Conservation (phyloP, 2,888 invertebrate genomes). For the Melanostoma mellinum region DNA sequence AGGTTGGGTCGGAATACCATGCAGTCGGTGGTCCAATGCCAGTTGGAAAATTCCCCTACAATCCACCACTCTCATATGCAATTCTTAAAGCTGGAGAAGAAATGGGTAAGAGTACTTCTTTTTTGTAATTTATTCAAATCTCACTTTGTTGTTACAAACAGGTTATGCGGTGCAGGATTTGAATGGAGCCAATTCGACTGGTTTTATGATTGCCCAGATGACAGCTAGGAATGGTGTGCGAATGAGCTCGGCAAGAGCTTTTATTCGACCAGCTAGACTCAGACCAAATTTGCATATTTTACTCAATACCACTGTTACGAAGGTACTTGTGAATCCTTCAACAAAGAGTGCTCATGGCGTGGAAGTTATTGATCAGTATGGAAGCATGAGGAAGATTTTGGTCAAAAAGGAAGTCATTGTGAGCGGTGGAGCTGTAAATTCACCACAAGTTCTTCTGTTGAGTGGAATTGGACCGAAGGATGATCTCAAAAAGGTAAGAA, state of each 20-base stretch:
- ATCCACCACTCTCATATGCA: constrained; percentile 90
- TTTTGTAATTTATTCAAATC: neutral
- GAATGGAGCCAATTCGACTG: constrained; percentile 91
- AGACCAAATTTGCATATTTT: constrained; percentile 92
- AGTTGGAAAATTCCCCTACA: constrained; percentile 92
- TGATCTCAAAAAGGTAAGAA: constrained; percentile 84
- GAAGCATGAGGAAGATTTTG: constrained; percentile 84
- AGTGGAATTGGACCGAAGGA: constrained; percentile 93
- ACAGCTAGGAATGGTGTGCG: constrained; percentile 93
- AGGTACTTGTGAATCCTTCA: constrained; percentile 88
- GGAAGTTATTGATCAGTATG: constrained; percentile 83
- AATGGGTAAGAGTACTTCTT: constrained; percentile 83
- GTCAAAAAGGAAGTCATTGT: constrained; percentile 92
- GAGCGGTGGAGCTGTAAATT: constrained; percentile 93
- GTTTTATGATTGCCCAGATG: constrained; percentile 94
- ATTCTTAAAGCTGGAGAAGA: constrained; percentile 90
- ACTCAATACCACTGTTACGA: constrained; percentile 91
- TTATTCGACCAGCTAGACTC: constrained; percentile 89
- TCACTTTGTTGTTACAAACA: constrained; percentile 76
- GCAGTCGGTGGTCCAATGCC: constrained; percentile 90
- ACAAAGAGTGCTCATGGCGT: constrained; percentile 90
- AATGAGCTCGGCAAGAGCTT: constrained; percentile 91
- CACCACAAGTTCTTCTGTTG: constrained; percentile 94
- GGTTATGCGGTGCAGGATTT: constrained; percentile 90
- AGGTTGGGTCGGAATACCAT: constrained; percentile 90